Evolutionary conservation across 2,113 vertebrate species (phyloP).

Genomic region (Sisor rabdophorus): DNA sequence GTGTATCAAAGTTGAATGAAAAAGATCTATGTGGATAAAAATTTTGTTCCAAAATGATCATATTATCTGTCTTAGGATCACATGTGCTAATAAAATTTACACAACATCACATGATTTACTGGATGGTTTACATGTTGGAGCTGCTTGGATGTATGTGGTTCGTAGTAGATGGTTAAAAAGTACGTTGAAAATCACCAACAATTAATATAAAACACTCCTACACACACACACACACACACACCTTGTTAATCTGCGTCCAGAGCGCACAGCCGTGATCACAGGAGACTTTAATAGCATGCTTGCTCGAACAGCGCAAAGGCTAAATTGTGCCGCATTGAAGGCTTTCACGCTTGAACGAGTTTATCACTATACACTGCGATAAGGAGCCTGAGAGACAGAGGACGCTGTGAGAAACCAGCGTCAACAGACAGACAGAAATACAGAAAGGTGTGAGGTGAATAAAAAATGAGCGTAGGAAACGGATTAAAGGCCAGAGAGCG

Average conservation of each 20-base stretch:
- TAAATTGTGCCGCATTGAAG: slow-evolving; percentile 36
- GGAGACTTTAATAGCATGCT: slow-evolving; percentile 35
- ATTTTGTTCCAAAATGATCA: background rate
- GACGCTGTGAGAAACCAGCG: slow-evolving; percentile 17
- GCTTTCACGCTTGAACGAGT: slow-evolving; percentile 32
- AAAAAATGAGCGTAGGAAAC: slow-evolving; percentile 20
- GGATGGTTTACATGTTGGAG: background rate
- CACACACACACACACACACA: slow-evolving; percentile 24
- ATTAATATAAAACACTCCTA: background rate
- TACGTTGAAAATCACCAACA: background rate
- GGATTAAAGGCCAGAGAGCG: slow-evolving; percentile 43
- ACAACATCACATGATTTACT: too few species aligned
- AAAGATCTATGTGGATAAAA: background rate
- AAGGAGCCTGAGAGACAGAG: slow-evolving; percentile 39
- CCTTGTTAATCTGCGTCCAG: slow-evolving; percentile 27
- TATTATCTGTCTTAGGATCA: background rate
- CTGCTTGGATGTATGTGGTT: background rate
- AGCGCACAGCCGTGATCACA: slow-evolving; percentile 35
- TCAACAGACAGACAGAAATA: slow-evolving; percentile 22
- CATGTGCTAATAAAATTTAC: background rate
- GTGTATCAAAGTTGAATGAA: too few species aligned
- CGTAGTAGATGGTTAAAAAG: background rate
- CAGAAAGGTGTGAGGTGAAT: slow-evolving; percentile 23
- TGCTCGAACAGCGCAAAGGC: slow-evolving; percentile 33
- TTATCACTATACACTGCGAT: slow-evolving; percentile 37